Base-by-base conservation (phyloP, 2,113 vertebrate species). In the Hyperoodon ampullatus region DNA sequence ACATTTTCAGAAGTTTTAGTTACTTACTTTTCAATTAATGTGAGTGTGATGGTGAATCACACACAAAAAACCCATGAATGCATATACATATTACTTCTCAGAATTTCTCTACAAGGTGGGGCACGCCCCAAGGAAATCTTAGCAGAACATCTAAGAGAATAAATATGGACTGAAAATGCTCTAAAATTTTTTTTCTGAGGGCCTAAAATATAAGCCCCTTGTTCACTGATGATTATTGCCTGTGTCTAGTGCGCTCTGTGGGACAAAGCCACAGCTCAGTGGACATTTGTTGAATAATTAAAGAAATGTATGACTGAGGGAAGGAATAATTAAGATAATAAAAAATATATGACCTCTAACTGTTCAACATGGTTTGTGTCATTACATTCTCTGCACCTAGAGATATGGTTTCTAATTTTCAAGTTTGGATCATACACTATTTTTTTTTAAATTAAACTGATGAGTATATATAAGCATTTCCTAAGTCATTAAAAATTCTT, bases 401-500 rank as follows among this genome's bases (percentile, higher is more conserved):
- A 30, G 30, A 82, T 47, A 16, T 21, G 33, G 50, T 74, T 97
- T 92, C 21, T 89, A 19, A 42, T 63, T 85, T 70, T 80, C 30
- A 92, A 24, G 16, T 92, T 63, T 30, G 33, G 10, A 55, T 80
- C 15, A n/a, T 68, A 55, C 19, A 61, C 7, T 33, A 42, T 26
- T 61, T 42, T 89, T 81, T 85, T 77, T 35, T 16, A 5, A 80
- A 53, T 87, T 94, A 44, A 87, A 63, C 5, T 87, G 44, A 77
- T 70, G 4, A 8, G 55, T 84, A 35, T 68, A 44, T 61, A 28
- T 23, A 16, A 87, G 74, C 26, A 60, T 63, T 77, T 80, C 50
- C 85, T 85, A 81, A 75, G 18, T 55, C 16, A 65, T 84, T 92
- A 68, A 94, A 55, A 86, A 15, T 93, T 93, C 7, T 47, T 90